Conservation (phyloP, 2,797 vertebrate genomes). For the Prionace glauca region DNA sequence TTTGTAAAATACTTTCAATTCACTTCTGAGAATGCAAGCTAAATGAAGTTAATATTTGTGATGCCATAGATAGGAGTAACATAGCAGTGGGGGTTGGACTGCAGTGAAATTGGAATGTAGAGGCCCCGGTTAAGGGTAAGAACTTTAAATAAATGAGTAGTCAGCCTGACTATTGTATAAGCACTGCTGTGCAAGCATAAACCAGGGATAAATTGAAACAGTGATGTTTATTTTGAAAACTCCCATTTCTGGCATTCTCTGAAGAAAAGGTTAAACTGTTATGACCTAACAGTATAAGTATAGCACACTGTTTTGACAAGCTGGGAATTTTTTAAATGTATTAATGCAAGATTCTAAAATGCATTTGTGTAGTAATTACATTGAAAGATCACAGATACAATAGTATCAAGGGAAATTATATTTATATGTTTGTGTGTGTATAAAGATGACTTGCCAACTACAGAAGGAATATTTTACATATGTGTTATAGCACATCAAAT, state of each 20-base stretch:
- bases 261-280: neutral
- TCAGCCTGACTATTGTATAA: neutral
- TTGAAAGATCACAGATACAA: neutral
- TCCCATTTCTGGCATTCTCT: neutral
- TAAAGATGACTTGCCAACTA: neutral
- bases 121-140: constrained; percentile 54
- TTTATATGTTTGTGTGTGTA: neutral
- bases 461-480: neutral
- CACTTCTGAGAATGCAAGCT: neutral
- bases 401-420: neutral
- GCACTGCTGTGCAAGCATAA: neutral
- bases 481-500: neutral
- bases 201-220: neutral
- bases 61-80: constrained; percentile 56
- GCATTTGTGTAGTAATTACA: neutral
- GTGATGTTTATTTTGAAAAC: neutral
- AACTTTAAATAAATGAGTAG: constrained; percentile 28
- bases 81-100: constrained; percentile 60
- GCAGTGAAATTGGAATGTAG: constrained; percentile 61
- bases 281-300: neutral
- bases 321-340: neutral
- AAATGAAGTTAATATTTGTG: constrained; percentile 19
- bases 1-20: constrained; percentile 1
- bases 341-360: neutral
- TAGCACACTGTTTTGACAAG: neutral